Evolutionary conservation across 2,113 vertebrate genomes (phyloP).

Genomic region (Atlantisia rogersi): DNA sequence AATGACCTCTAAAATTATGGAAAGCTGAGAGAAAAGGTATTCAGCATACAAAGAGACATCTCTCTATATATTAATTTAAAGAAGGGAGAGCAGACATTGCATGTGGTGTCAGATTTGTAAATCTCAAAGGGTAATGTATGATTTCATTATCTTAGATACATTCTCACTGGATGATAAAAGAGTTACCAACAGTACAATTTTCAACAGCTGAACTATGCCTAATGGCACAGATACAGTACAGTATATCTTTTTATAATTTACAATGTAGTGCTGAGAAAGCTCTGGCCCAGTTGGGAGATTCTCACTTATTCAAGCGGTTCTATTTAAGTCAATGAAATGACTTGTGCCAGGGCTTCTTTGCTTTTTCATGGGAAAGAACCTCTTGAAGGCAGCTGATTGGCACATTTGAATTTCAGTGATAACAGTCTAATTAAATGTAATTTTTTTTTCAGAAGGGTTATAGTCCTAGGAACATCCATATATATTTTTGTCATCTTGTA

Average conservation of each 20-base stretch:
- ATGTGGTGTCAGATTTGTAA: background rate
- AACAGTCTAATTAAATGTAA: conserved; percentile 13
- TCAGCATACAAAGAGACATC: background rate
- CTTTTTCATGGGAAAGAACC: background rate
- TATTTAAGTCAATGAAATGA: conserved; percentile 25
- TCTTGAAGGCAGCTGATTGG: conserved; percentile 46
- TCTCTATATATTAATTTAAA: conserved; percentile 34
- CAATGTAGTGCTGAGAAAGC: background rate
- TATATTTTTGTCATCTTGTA: background rate
- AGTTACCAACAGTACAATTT: conserved; percentile 13
- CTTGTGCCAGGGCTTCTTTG: background rate
- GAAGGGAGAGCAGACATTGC: background rate
- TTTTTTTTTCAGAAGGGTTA: conserved; percentile 18
- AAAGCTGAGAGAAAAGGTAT: background rate
- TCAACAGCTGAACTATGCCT: background rate
- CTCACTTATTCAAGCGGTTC: conserved; percentile 12
- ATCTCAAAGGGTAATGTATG: background rate
- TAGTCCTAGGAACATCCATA: conserved; percentile 41
- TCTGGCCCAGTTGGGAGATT: background rate
- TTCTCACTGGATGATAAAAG: conserved; percentile 33
- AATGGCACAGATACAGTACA: background rate
- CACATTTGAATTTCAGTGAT: conserved; percentile 37
- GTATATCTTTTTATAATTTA: conserved; percentile 46
- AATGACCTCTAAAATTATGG: conserved; percentile 40
- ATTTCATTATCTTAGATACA: conserved; percentile 29